Evolutionary conservation across 2,888 invertebrate species (phyloP).

Genomic region (Drosophila fulvimacula): DNA sequence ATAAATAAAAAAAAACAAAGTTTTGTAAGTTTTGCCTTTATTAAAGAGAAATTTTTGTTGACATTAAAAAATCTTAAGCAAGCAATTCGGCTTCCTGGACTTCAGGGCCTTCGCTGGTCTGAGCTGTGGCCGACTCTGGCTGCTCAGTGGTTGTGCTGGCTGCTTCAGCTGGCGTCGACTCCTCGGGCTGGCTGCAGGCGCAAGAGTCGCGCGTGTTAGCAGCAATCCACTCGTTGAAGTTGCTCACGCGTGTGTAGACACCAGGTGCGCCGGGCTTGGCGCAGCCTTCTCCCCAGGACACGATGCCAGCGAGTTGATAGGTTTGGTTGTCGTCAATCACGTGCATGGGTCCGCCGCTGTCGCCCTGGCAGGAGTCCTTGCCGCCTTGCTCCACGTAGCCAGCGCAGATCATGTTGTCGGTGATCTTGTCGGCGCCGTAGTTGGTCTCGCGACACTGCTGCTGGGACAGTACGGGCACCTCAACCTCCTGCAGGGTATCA

Average conservation of each 20-base stretch:
- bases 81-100: constrained; percentile 44
- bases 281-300: constrained; percentile 86
- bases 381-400: constrained; percentile 80
- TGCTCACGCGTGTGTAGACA: constrained; percentile 92
- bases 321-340: constrained; percentile 57
- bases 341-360: constrained; percentile 84
- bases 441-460: constrained; percentile 83
- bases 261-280: constrained; percentile 89
- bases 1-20: too few relatives aligned
- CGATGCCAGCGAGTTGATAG: constrained; percentile 87
- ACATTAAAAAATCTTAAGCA: constrained; percentile 11
- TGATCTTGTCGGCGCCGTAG: constrained; percentile 80
- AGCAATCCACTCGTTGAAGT: constrained; percentile 89
- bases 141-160: constrained; percentile 35
- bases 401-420: constrained; percentile 84
- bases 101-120: constrained; percentile 22
- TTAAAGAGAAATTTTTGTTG: constrained; percentile 10
- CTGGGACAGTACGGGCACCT: constrained; percentile 89
- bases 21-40: constrained; percentile 31
- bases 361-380: constrained; percentile 84
- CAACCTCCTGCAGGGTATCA: constrained; percentile 89
- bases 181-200: constrained; percentile 85
- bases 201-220: constrained; percentile 89
- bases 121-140: constrained; percentile 15
- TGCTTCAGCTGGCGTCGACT: constrained; percentile 19